These are phyloP conservation scores for Mechanitis messenoides DNA, from an alignment of 2,888 invertebrate species.

Conservation along the genomic window DNA sequence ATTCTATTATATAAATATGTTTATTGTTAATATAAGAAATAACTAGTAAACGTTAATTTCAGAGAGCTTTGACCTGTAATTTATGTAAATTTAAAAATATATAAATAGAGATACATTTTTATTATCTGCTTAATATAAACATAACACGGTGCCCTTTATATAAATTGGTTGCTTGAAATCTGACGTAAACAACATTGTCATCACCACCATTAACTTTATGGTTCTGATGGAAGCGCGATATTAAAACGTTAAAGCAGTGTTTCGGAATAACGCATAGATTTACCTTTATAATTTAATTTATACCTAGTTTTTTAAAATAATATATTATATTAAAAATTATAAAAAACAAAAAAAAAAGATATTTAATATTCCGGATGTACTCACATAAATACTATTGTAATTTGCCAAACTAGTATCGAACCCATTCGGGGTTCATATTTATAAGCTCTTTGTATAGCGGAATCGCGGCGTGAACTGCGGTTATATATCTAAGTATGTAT, in stretches of 20 bases:
- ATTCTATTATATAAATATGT: too few relatives aligned
- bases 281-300: conserved; percentile 3
- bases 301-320: not conserved
- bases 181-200: conserved; percentile 17
- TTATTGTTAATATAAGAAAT: not conserved
- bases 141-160: conserved; percentile 19
- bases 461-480: too few relatives aligned
- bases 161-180: conserved; percentile 12
- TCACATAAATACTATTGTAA: too few relatives aligned
- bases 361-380: not conserved
- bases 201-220: conserved; percentile 21
- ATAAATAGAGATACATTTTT: too few relatives aligned
- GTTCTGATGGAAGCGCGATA: conserved; percentile 19
- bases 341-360: conserved; percentile 1
- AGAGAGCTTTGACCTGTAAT: too few relatives aligned
- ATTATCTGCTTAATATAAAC: not conserved
- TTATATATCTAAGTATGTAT: too few relatives aligned
- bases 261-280: conserved; percentile 11
- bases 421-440: not conserved
- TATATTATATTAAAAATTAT: too few relatives aligned
- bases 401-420: too few relatives aligned
- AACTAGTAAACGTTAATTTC: not conserved
- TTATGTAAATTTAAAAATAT: too few relatives aligned
- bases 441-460: too few relatives aligned
- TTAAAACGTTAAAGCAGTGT: conserved; percentile 17